Evolutionary conservation across 2,797 vertebrate genomes (phyloP).

Genomic region (Thalassophryne amazonica): DNA sequence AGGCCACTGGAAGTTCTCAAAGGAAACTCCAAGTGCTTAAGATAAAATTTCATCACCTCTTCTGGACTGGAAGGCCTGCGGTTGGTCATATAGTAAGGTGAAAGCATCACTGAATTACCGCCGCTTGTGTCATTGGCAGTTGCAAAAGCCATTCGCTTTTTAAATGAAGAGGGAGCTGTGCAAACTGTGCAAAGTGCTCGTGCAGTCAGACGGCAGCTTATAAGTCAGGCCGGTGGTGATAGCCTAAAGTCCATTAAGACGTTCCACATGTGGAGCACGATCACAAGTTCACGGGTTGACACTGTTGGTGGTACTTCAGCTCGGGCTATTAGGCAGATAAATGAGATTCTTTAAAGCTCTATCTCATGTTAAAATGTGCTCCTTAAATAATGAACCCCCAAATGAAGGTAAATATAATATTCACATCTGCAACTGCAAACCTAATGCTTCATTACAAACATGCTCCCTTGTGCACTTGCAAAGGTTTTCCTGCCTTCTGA

Average conservation of each 20-base stretch:
- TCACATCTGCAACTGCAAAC: conserved; percentile 3
- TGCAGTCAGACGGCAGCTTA: conserved; percentile 49
- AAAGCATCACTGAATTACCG: conserved; percentile 52
- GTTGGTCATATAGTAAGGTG: conserved; percentile 32
- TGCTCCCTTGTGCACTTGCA: neutral
- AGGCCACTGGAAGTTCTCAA: conserved; percentile 10
- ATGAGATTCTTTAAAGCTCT: conserved; percentile 52
- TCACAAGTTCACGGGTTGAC: conserved; percentile 33
- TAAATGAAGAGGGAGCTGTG: conserved; percentile 51
- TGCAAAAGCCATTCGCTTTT: conserved; percentile 56
- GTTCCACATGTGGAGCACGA: conserved; percentile 63
- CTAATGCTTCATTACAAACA: conserved; percentile 42
- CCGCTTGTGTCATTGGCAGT: conserved; percentile 36
- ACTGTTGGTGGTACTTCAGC: conserved; percentile 38
- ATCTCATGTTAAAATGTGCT: conserved; percentile 43
- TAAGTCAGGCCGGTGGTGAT: conserved; percentile 56
- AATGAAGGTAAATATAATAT: conserved; percentile 45
- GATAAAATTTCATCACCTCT: conserved; percentile 65
- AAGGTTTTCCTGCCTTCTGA: conserved; percentile 27
- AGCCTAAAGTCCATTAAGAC: conserved; percentile 62
- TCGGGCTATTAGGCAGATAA: conserved; percentile 39
- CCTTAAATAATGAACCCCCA: conserved; percentile 17
- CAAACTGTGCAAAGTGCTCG: conserved; percentile 41
- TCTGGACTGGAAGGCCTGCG: conserved; percentile 23
- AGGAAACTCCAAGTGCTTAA: conserved; percentile 59